Evolutionary conservation across 2,797 vertebrate species (phyloP).

Genomic region (Phalloptychus januarius): DNA sequence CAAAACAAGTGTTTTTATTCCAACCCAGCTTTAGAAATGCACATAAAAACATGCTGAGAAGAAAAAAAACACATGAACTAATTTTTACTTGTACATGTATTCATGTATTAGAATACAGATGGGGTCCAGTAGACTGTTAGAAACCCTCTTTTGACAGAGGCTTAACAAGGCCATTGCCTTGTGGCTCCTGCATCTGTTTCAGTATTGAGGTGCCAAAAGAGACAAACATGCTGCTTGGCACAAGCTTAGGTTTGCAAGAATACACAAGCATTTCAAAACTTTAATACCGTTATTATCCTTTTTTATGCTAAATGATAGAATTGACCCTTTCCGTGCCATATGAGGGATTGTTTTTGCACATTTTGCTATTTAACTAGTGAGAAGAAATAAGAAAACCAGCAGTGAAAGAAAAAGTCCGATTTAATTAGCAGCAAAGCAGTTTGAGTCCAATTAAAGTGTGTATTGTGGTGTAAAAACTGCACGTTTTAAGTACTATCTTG

Average conservation of each 20-base stretch:
- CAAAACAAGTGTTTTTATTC: neutral
- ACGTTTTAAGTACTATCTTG: constrained; percentile 53
- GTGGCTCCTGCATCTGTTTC: constrained; percentile 75
- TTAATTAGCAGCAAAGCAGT: constrained; percentile 78
- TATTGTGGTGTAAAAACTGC: constrained; percentile 44
- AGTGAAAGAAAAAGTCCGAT: constrained; percentile 68
- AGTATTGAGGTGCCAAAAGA: constrained; percentile 63
- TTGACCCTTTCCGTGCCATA: neutral
- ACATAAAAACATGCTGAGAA: neutral
- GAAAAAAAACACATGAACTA: constrained; percentile 3
- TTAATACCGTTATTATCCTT: neutral
- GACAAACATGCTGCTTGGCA: constrained; percentile 48
- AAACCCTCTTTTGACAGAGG: constrained; percentile 75
- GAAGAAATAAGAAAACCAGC: constrained; percentile 59
- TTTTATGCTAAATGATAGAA: constrained; percentile 18
- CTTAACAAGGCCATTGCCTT: constrained; percentile 76
- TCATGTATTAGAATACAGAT: constrained; percentile 58
- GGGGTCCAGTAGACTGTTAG: constrained; percentile 74
- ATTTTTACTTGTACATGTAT: constrained; percentile 11
- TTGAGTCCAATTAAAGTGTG: constrained; percentile 72
- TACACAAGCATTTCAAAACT: neutral
- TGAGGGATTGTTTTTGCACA: neutral
- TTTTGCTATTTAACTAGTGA: constrained; percentile 52
- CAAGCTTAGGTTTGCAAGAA: constrained; percentile 9
- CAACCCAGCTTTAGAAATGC: neutral